phyloP scores from a whole-genome alignment of 2,797 vertebrate genomes.

The Natrix natrix region DNA sequence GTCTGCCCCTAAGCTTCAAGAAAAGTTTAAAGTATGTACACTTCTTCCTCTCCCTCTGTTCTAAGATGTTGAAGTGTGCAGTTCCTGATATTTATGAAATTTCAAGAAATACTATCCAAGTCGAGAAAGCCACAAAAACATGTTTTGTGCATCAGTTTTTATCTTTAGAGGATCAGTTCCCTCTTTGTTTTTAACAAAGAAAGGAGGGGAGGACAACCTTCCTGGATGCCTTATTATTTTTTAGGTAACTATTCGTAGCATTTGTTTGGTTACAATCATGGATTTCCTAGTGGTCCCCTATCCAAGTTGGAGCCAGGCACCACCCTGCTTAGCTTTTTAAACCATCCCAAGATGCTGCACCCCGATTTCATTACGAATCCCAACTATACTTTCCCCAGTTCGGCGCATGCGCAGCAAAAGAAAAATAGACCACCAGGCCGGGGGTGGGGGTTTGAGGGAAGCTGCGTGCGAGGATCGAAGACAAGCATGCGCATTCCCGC shows the following conservation, averaged over 20 bases:
- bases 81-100: background rate
- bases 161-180: background rate
- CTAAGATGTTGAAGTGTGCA: background rate
- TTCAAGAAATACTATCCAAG: background rate
- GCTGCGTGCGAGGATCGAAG: too few species aligned
- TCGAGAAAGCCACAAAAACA: background rate
- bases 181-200: background rate
- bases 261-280: background rate
- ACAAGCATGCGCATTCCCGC: background rate
- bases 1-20: background rate
- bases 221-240: background rate
- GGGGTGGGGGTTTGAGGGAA: rapidly evolving
- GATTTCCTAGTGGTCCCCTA: background rate
- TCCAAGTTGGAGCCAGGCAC: background rate
- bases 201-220: background rate
- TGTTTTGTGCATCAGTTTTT: background rate
- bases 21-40: background rate
- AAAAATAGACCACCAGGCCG: background rate
- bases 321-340: background rate
- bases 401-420: background rate
- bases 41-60: background rate
- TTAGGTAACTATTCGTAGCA: background rate
- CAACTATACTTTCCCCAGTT: rapidly evolving
- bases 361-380: background rate
- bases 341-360: background rate